Evolutionary conservation across 2,113 vertebrate genomes (phyloP).

Genomic region (Phalacrocorax carbo): DNA sequence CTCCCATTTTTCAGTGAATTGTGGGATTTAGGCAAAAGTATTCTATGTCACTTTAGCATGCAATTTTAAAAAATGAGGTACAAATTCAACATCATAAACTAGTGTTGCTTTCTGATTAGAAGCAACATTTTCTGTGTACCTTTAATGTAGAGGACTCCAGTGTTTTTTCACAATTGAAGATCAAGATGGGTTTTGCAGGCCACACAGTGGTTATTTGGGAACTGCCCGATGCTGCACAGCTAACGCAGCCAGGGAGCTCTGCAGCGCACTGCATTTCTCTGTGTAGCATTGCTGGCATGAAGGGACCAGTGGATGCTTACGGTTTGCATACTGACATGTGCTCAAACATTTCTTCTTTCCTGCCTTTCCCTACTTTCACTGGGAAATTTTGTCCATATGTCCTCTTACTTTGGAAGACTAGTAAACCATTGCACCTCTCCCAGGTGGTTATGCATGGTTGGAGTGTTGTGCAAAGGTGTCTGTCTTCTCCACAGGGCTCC

Average conservation of each 20-base stretch:
- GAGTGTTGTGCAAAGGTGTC: neutral
- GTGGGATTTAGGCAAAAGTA: neutral
- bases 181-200: neutral
- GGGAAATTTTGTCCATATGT: neutral
- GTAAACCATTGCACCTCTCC: neutral
- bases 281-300: accelerated
- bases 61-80: neutral
- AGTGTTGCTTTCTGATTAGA: neutral
- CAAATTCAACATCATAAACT: neutral
- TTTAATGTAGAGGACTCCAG: neutral
- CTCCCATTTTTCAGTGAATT: neutral
- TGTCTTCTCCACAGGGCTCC: neutral
- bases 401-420: neutral
- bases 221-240: neutral
- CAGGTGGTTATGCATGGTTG: neutral
- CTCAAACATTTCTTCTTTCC: neutral
- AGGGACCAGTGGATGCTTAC: neutral
- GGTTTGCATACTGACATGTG: neutral
- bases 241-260: neutral
- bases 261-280: neutral
- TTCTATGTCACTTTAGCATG: neutral
- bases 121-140: neutral
- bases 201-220: neutral
- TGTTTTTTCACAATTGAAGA: neutral
- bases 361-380: neutral